Evolutionary conservation across 2,888 invertebrate genomes (phyloP).

Genomic region (Coleophora flavipennella): DNA sequence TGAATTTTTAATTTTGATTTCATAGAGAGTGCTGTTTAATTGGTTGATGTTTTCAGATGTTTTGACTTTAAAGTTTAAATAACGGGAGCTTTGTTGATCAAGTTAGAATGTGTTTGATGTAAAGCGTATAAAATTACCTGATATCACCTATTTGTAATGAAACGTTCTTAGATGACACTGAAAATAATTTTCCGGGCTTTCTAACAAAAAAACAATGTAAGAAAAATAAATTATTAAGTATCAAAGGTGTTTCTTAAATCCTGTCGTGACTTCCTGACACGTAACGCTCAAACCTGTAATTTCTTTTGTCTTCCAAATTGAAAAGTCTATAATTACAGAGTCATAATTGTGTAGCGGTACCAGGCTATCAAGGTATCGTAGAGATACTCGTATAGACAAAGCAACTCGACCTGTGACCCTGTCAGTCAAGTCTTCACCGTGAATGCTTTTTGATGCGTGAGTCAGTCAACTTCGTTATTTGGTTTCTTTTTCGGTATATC

Average conservation of each 20-base stretch:
- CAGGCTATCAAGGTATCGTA: slow-evolving; percentile 4
- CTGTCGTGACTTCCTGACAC: neutral
- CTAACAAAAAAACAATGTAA: neutral
- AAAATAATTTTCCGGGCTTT: too few relatives aligned
- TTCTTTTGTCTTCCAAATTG: neutral
- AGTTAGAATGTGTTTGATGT: neutral
- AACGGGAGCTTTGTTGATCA: neutral
- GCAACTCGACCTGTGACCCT: slow-evolving; percentile 8
- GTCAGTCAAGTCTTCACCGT: slow-evolving; percentile 6
- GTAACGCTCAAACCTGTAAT: neutral
- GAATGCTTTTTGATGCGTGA: too few relatives aligned
- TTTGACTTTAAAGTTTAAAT: neutral
- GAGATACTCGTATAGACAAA: slow-evolving; percentile 7
- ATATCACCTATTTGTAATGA: too few relatives aligned
- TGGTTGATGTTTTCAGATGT: slow-evolving; percentile 6
- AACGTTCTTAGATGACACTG: neutral
- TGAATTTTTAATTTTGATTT: slow-evolving; percentile 10
- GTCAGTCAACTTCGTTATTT: too few relatives aligned
- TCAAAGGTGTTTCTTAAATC: neutral
- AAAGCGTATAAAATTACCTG: too few relatives aligned
- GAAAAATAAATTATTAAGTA: neutral
- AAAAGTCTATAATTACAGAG: slow-evolving; percentile 8
- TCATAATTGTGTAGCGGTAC: slow-evolving; percentile 12
- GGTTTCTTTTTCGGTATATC: too few relatives aligned
- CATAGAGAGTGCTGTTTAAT: neutral